Evolutionary conservation across 2,113 vertebrate genomes (phyloP), one percentile per base, ranked within the genome.

Genomic region (Forbesichthys papilliferus): DNA sequence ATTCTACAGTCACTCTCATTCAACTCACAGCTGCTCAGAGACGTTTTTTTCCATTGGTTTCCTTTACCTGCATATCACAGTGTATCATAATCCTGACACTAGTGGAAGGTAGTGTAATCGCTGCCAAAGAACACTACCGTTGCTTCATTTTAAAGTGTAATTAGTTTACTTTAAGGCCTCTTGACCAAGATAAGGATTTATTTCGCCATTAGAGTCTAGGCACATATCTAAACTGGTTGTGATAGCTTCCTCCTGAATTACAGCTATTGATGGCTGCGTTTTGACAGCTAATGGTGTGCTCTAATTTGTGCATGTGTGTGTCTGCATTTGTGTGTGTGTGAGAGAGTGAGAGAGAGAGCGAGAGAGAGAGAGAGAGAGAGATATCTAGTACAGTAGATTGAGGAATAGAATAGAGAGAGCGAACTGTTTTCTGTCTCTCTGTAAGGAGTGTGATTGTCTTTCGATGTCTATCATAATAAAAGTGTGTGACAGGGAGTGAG

Each of bases 231-330:
- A 68, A 49, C 16, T 61, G 49, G 46, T 13, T 13, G 53, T 62
- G 80, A 55, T 52, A 16, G 68, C 52, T 46, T 18, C 61, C 69
- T 46, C 64, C 59, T 66, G 48, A 34, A 75, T 83, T 73, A 64
- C 54, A 71, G 47, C 56, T 69, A 16, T 57, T 75, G 66, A 82
- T 71, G 58, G 66, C 68, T 66, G 42, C 78, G 67, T 68, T 81
- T 55, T 74, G 81, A 84, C 74, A 61, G n/a, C n/a, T 69, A 79
- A 70, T 81, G 83, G 46, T 70, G 79, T 42, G 64, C 52, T 59
- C 54, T 75, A 75, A 70, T 85, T 71, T 48, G 72, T 68, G 68
- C 59, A 11, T 64, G 18, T 62, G 65, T 46, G 72, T 65, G 27
- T 27, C 27, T 27, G 27, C 27, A 27, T 27, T 27, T 27, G 27